Base-by-base conservation (phyloP, 1,140 invertebrate genomes). In the Caenorhabditis briggsae region DNA sequence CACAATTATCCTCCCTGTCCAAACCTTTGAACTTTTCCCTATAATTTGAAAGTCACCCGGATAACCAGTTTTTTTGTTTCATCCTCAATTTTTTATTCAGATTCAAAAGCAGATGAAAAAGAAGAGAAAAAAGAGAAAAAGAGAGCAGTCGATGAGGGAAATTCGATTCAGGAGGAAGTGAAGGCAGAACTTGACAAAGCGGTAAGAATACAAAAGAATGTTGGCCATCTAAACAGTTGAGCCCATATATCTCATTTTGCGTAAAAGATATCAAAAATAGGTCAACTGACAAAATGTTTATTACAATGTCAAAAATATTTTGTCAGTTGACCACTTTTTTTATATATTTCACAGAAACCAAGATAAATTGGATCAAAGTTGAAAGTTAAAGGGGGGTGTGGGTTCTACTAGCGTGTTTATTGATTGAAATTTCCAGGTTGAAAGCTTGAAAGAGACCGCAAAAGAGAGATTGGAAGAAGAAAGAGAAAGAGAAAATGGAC, bases 121-220 rank as follows among this genome's bases (percentile, higher is more conserved):
- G 33, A 33, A 33, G 65, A 74, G 41, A 74, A 74, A 48, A 20
- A 16, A 6, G 65, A 48, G 11, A 74, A 74, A 48, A 74, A 74
- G 43, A 74, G 65, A 18, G 65, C 9, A 46, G 65, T 74, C 5
- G 23, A 65, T 41, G 65, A 74, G 18, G 61, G 23, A 25, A 74
- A 74, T 48, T 41, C 46, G 2, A 74, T 74, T 74, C 65, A 74
- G 18, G 65, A 74, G 18, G 65, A 74, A 46, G 65, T 74, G 41
- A 74, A 74, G n/a, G 65, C 65, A 46, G 65, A 74, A 48, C 65
- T 74, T 9, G 65, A 74, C 18, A 74, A 74, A 46, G 65, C 65
- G 18, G 65, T 33, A 33, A 33, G 1, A 1, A 2, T 1, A 33
- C 3, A 33, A 33, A 33, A n/a, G n/a, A n/a, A n/a, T n/a, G n/a